Conservation (phyloP, 92 coral and sea anemone species). For the Paramuricea clavata region DNA sequence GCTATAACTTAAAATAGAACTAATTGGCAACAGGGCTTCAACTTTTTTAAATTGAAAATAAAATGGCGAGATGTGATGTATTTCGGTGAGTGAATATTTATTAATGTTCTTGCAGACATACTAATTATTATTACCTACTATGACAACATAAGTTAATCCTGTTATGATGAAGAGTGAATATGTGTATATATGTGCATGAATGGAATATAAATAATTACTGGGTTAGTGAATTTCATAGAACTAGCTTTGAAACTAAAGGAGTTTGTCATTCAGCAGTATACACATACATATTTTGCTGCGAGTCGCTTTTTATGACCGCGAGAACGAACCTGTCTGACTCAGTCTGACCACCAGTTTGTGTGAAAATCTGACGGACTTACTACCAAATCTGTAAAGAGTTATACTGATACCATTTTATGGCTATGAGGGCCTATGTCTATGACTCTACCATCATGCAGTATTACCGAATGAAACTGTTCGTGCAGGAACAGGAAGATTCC, state of each 20-base stretch:
- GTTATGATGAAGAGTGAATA: not conserved
- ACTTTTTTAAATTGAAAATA: not conserved
- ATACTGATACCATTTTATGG: no score
- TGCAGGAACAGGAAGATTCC: no score
- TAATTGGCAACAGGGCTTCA: not conserved
- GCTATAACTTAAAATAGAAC: not conserved
- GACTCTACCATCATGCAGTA: no score
- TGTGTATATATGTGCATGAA: no score
- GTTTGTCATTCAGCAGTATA: no score
- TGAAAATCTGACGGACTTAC: no score
- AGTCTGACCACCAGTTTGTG: not conserved
- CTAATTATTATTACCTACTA: not conserved
- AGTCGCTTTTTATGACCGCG: not conserved
- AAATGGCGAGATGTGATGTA: not conserved
- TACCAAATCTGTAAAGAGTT: no score
- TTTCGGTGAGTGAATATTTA: not conserved
- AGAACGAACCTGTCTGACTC: no score
- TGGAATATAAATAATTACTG: not conserved
- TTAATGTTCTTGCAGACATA: not conserved
- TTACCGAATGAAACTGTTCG: no score
- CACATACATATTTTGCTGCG: not conserved
- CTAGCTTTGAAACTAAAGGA: not conserved
- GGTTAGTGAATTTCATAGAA: not conserved
- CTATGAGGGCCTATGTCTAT: no score
- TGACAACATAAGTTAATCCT: not conserved